Base-by-base conservation (phyloP, 2,797 vertebrate species). In the Gorsachius magnificus region DNA sequence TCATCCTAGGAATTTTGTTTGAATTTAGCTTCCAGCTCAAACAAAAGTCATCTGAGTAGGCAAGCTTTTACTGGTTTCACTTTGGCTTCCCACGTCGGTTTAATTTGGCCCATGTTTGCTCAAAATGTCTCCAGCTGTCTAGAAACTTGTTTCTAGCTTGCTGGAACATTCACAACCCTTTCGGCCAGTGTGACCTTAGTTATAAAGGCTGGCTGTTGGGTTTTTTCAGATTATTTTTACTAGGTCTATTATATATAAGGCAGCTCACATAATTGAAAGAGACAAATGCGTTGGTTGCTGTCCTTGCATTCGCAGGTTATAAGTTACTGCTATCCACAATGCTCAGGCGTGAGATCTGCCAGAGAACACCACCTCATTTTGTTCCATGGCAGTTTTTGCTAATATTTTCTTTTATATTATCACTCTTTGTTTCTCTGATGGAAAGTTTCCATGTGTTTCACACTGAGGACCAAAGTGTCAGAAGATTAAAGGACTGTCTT, bases 41-140 rank as follows among this genome's bases (percentile, higher is more conserved):
- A 96, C 89, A 96, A 97, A 96, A 96, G 94, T 94, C 94, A 88
- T 95, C 87, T 70, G 85, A 95, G 76, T 89, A 96, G 92, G 77
- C 93, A 86, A 93, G 92, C 77, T 97, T 96, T 95, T 96, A 95
- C 96, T 96, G 94, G 95, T 97, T 97, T 96, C 91, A 33, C 95
- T 96, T 96, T 97, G 96, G 97, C 96, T 96, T 94, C 76, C 94
- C 89, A 82, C 8, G 0, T 96, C 82, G 9, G 91, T 96, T 97
- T 96, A 95, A 97, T 96, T 96, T 96, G 96, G 95, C 95, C 95
- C 95, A 84, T 63, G 84, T 88, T 97, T 87, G 93, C 92, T 96
- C 93, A 94, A 76, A 97, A 97, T 91, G 86, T 93, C 96, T 97
- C 94, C 92, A 96, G 95, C 96, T 97, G 93, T 96, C 95, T 97